phyloP scores from a whole-genome alignment of 2,888 invertebrate genomes.

The Cerceris ruficornis region DNA sequence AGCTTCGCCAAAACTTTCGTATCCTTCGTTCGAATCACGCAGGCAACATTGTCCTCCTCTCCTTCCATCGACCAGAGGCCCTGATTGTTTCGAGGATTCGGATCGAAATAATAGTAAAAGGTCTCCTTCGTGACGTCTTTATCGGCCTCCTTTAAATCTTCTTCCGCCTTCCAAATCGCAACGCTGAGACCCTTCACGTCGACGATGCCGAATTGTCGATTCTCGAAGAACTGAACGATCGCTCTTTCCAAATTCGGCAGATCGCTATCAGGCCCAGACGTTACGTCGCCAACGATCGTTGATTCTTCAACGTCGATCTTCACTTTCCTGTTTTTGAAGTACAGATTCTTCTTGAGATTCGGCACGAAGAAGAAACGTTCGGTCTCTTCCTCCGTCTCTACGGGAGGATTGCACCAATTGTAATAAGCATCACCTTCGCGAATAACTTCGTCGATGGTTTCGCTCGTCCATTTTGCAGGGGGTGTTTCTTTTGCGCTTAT shows the following conservation, averaged over 20 bases:
- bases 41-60: constrained; percentile 70
- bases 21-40: constrained; percentile 77
- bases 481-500: constrained; percentile 74
- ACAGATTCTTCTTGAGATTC: constrained; percentile 78
- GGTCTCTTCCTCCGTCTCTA: constrained; percentile 56
- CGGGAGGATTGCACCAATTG: constrained; percentile 68
- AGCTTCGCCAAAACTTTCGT: constrained; percentile 75
- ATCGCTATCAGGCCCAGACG: constrained; percentile 66
- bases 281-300: constrained; percentile 76
- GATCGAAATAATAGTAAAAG: constrained; percentile 82
- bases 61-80: constrained; percentile 20
- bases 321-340: constrained; percentile 77
- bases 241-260: constrained; percentile 76
- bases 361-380: constrained; percentile 69
- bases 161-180: constrained; percentile 81
- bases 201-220: constrained; percentile 77
- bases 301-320: constrained; percentile 75
- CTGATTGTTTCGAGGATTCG: constrained; percentile 79
- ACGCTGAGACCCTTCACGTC: constrained; percentile 76
- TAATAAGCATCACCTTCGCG: constrained; percentile 81
- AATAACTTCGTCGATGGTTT: constrained; percentile 81
- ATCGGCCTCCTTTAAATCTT: constrained; percentile 65
- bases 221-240: constrained; percentile 78
- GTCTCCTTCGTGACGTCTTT: constrained; percentile 49
- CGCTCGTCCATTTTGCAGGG: constrained; percentile 74